Conservation (phyloP, 1,140 invertebrate species). For the Dinoponera quadriceps region DNA sequence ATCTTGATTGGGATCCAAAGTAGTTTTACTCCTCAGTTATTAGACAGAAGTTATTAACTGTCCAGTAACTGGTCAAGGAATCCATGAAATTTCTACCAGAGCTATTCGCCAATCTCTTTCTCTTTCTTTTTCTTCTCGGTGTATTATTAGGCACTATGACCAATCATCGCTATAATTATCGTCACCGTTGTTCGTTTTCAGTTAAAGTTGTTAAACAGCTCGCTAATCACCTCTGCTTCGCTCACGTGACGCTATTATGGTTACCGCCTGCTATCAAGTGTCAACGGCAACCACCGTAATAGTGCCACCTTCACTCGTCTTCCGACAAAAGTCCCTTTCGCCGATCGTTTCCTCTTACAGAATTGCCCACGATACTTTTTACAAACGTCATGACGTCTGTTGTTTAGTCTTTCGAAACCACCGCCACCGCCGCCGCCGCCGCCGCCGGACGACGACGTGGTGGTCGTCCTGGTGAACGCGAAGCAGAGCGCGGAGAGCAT, state of each 20-base stretch:
- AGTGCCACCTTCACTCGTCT: neutral
- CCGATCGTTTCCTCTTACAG: neutral
- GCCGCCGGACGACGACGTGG: conserved; percentile 80
- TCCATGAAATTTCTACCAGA: too few relatives aligned
- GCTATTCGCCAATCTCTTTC: too few relatives aligned
- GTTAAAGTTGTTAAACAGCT: conserved; percentile 14
- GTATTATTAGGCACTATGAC: too few relatives aligned
- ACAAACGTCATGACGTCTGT: neutral
- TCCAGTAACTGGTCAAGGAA: too few relatives aligned
- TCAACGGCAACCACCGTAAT: neutral
- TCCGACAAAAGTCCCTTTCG: neutral
- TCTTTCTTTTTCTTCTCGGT: too few relatives aligned
- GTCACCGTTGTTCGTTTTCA: neutral
- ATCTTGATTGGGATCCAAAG: too few relatives aligned
- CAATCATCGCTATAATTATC: too few relatives aligned
- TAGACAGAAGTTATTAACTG: too few relatives aligned
- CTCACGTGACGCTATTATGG: neutral
- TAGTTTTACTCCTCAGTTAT: too few relatives aligned
- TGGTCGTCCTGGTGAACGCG: conserved; percentile 73
- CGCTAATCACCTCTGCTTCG: neutral
- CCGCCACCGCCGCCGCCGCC: conserved; percentile 84
- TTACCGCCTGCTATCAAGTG: neutral
- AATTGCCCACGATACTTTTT: neutral
- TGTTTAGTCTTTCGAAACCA: conserved; percentile 77
- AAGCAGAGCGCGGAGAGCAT: conserved; percentile 66